Evolutionary conservation across 2,113 vertebrate genomes (phyloP), one percentile per base, ranked within the genome.

Genomic region (Vimba vimba): DNA sequence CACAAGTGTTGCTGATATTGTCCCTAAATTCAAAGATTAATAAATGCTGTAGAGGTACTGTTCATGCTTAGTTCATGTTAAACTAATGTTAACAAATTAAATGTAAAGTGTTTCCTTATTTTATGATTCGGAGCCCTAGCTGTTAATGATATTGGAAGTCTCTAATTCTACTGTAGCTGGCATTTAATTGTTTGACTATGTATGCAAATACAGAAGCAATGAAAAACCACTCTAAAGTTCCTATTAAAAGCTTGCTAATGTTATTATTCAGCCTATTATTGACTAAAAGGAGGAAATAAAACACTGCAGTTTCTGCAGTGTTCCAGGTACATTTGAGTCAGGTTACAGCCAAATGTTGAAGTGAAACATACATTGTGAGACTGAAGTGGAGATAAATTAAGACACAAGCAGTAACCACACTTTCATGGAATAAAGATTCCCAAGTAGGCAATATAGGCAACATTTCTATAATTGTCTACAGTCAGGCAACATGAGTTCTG

Each of bases 271-370:
- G 11, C 27, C 62, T 25, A 52, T 45, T 52, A 68, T 33, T 82
- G 19, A 68, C 25, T 33, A 27, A 47, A 27, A 82, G 62, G 15
- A 64, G 78, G 78, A 80, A 80, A 60, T 19, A 80, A 80, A 80
- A 64, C 36, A 4, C 2, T 33, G 60, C 39, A 21, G n/a, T 66
- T 62, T 82, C 7, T 47, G 39, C 79, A 68, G 15, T 6, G 62
- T 68, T 82, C 27, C 45, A 68, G 62, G 43, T 69, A 50, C 45
- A 50, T 82, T 47, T 80, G 36, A 47, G 79, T 66, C 15, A 82
- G 62, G 79, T 82, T 47, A 30, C 2, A 64, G 23, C 17, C 11
- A 21, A 30, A 68, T 69, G 79, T 11, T 45, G 79, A 82, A 82
- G 64, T 50, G 62, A 82, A 82, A 80, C 39, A 33, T 25, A 82